phyloP scores from a whole-genome alignment of 2,888 invertebrate genomes.

The Gastrophysa polygoni region DNA sequence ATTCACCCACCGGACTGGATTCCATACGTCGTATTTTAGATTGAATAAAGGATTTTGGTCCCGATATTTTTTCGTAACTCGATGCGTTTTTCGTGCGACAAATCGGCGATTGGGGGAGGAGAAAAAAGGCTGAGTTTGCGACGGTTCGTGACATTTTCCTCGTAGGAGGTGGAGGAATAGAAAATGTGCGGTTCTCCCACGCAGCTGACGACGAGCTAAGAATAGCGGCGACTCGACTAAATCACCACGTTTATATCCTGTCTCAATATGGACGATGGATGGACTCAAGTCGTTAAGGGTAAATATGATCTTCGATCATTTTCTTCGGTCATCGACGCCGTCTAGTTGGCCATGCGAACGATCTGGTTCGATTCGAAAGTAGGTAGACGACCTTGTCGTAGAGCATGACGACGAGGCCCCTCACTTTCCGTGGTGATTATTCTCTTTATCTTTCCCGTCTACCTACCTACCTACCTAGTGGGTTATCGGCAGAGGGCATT shows the following conservation, averaged over 20 bases:
- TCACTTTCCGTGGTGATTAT: neutral
- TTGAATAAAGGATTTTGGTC: too few relatives aligned
- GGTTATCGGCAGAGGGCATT: neutral
- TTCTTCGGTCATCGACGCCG: too few relatives aligned
- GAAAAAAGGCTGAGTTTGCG: too few relatives aligned
- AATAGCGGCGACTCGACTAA: conserved; percentile 43
- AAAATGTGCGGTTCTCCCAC: conserved; percentile 35
- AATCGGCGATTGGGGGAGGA: too few relatives aligned
- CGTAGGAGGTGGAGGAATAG: neutral
- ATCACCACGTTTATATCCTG: conserved; percentile 17
- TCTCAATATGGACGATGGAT: conserved; percentile 41
- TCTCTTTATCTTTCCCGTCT: neutral
- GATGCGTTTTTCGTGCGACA: too few relatives aligned
- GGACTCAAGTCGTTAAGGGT: conserved; percentile 44
- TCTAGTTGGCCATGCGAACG: neutral
- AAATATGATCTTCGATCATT: conserved; percentile 28
- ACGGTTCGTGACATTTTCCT: too few relatives aligned
- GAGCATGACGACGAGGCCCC: neutral
- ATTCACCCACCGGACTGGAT: too few relatives aligned
- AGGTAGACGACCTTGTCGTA: neutral
- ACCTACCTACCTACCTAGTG: neutral
- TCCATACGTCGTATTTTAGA: too few relatives aligned
- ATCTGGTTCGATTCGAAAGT: neutral
- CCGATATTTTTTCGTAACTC: too few relatives aligned
- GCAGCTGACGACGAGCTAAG: conserved; percentile 48